Base-by-base conservation (phyloP, 2,797 vertebrate species). In the Gobio occitaniae region DNA sequence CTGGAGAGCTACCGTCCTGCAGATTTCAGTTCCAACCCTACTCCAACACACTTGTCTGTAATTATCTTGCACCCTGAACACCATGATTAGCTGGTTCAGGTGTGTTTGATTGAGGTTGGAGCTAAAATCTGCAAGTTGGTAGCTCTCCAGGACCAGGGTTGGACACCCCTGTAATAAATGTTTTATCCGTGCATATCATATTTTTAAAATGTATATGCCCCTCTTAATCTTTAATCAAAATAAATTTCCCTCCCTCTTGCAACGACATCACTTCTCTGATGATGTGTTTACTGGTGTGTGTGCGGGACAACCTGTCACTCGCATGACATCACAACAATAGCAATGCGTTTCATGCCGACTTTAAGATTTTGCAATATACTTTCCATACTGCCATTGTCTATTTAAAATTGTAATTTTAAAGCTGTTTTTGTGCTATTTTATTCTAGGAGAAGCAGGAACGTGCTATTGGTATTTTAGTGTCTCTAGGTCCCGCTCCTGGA, bases 391-490 rank as follows among this genome's bases (percentile, higher is more conserved):
- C 50, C 6, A 16, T 32, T 65, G 63, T 29, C n/a, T 25, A 4
- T 32, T 65, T 66, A 21, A 36, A 80, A 50, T 52, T 4, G 10
- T 36, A 1, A 4, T 9, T 19, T 16, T 21, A 36, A 65, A 61
- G 15, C 1, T 44, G 4, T 44, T 61, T 2, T 16, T 85, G 10
- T 50, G 0, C 17, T 59, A 0, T 81, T 80, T 69, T 44, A 38
- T 61, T 36, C 44, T 83, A 97, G 97, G 97, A 97, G 89, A 95
- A 93, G 36, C 96, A 96, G 79, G 97, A 98, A 82, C 95, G 96
- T 63, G 96, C 97, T 6, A 94, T 97, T 59, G 97, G 97, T 38
- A 92, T 97, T 84, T 94, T 98, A 80, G 97, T 97, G 0, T 98
- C 97, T 77, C 90, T 97, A 19, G 97, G 97, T 36, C 97, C 97